A percentile compares a stretch with the other conserved stretches of the same genome.
These are phyloP conservation scores for Coregonus clupeaformis DNA, from an alignment of 2,113 vertebrate genomes.

Conservation along the genomic window DNA sequence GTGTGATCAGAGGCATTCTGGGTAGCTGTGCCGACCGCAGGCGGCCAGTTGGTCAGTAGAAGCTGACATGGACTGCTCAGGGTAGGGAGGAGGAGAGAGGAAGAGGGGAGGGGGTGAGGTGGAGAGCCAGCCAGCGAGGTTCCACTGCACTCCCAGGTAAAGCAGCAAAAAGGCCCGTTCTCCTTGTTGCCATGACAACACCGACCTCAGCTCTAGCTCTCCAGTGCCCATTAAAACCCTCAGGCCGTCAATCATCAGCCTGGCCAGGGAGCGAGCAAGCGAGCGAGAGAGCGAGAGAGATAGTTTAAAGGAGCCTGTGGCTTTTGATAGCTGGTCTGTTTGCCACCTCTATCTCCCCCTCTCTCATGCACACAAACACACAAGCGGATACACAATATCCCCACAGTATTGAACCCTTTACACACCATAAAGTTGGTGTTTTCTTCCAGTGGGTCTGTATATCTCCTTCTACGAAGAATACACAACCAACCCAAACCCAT, in stretches of 20 bases:
- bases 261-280: slow-evolving; percentile 57
- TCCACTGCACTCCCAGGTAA: slow-evolving; percentile 72
- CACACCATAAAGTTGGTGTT: slow-evolving; percentile 14
- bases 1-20: slow-evolving; percentile 14
- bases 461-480: slow-evolving; percentile 18
- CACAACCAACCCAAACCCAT: slow-evolving; percentile 19
- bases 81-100: slow-evolving; percentile 12
- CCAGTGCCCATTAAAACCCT: slow-evolving; percentile 84
- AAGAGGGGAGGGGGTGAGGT: slow-evolving; percentile 13
- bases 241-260: slow-evolving; percentile 82
- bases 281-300: background rate
- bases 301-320: slow-evolving; percentile 72
- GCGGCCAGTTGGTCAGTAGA: background rate
- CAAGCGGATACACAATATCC: slow-evolving; percentile 39
- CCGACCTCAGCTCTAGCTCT: slow-evolving; percentile 81
- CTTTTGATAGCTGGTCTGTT: slow-evolving; percentile 70
- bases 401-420: slow-evolving; percentile 42
- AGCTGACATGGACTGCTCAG: slow-evolving; percentile 3
- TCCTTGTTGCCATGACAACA: slow-evolving; percentile 83
- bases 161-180: slow-evolving; percentile 72
- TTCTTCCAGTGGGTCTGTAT: slow-evolving; percentile 1
- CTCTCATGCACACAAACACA: slow-evolving; percentile 56
- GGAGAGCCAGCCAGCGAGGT: slow-evolving; percentile 53
- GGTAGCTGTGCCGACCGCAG: background rate
- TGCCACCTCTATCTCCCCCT: slow-evolving; percentile 56